Conservation (phyloP, 2,888 invertebrate species). For the Hydroisotoma schaefferi region DNA sequence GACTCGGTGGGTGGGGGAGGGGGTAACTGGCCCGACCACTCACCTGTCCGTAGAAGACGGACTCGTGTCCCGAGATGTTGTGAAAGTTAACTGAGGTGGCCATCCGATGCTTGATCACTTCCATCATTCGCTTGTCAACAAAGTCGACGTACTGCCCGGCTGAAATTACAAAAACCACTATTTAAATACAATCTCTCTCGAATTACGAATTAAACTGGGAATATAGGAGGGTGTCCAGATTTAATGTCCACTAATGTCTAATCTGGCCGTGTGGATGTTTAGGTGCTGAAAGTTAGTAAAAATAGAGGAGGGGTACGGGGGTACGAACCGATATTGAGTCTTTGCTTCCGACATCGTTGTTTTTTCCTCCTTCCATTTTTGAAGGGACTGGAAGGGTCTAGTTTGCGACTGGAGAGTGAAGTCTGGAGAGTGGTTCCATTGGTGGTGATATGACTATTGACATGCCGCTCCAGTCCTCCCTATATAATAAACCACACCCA, state of each 20-base stretch:
- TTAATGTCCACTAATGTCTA: too few relatives aligned
- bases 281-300: background rate
- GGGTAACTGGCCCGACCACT: too few relatives aligned
- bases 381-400: conserved; percentile 65
- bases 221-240: too few relatives aligned
- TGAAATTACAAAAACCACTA: background rate
- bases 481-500: conserved; percentile 51
- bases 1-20: too few relatives aligned
- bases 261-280: too few relatives aligned
- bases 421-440: conserved; percentile 54
- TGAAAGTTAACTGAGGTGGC: conserved; percentile 60
- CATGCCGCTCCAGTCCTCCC: conserved; percentile 83
- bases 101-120: conserved; percentile 79
- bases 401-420: conserved; percentile 62
- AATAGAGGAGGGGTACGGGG: background rate
- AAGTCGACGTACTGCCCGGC: conserved; percentile 88
- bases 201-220: too few relatives aligned
- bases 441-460: conserved; percentile 78
- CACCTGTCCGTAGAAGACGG: conserved; percentile 44
- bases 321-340: conserved; percentile 40
- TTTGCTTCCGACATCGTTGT: conserved; percentile 65
- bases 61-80: conserved; percentile 49
- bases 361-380: conserved; percentile 81
- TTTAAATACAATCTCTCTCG: too few relatives aligned
- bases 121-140: conserved; percentile 90